Evolutionary conservation across 2,113 vertebrate species (phyloP).

Genomic region (Potamarius usumacintae): DNA sequence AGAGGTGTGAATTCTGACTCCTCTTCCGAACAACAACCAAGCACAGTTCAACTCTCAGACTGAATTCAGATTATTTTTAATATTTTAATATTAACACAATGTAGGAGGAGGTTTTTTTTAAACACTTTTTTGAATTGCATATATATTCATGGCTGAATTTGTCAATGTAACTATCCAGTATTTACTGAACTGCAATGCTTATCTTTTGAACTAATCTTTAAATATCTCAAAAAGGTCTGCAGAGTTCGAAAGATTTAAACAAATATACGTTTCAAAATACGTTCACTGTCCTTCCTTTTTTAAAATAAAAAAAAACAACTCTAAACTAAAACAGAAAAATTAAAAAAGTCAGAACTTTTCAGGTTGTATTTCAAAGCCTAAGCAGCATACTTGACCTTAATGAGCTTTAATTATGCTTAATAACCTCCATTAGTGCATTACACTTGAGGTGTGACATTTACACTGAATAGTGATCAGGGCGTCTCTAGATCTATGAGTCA

Average conservation of each 20-base stretch:
- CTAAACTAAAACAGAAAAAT: not conserved
- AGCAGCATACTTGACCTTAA: conserved; percentile 41
- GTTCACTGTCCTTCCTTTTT: not conserved
- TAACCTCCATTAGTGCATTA: conserved; percentile 62
- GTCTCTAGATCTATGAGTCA: conserved; percentile 14
- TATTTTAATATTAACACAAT: conserved; percentile 9
- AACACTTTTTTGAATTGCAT: not conserved
- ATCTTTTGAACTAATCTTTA: not conserved
- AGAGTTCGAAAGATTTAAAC: not conserved
- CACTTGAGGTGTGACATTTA: conserved; percentile 71
- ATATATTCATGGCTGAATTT: not conserved
- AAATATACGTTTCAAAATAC: not conserved
- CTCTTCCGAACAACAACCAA: conserved; percentile 69
- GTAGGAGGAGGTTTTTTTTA: not conserved
- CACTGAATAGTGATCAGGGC: conserved; percentile 66
- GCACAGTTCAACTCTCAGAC: conserved; percentile 57
- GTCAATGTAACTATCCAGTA: not conserved
- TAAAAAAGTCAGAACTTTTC: not conserved
- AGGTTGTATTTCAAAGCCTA: conserved; percentile 46
- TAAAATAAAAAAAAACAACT: not conserved
- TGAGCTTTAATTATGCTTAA: conserved; percentile 57
- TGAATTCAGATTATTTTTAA: conserved; percentile 43
- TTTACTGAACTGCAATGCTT: not conserved
- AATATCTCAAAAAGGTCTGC: not conserved
- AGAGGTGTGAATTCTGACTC: conserved; percentile 81